Base-by-base conservation (phyloP, 64 coral and sea anemone species). In the Pocillopora damicornis region DNA sequence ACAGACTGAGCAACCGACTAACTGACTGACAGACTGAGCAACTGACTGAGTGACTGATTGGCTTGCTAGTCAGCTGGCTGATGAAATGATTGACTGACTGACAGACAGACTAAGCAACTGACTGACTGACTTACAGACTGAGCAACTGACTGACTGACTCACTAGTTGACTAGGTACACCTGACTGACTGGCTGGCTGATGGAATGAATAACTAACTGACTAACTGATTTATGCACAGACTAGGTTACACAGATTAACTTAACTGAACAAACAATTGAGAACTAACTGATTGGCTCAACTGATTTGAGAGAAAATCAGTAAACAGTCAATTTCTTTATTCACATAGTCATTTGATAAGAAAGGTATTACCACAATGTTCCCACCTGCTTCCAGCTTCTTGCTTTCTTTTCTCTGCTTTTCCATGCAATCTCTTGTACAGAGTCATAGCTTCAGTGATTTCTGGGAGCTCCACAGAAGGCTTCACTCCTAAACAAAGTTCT, bases 331-430 rank as follows among this genome's bases (percentile, higher is more conserved):
- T 51, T 51, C 7, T 7, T 51, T 2, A 51, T 51, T 51, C 42
- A 51, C 42, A 51, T 51, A 51, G 2, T 51, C 42, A 51, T 51
- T 51, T 51, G 42, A 51, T 51, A 2, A 11, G 11, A 25, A 5
- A 30, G 67, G 4, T 0, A 71, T 3, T 23, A 37, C 13, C 42
- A 25, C 20, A 8, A 15, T 5, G 22, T 73, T 20, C 88, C 9
- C n/a, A 90, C 89, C 79, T 90, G 80, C 38, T 90, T 66, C 89
- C 89, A 84, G 73, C 72, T 56, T 63, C 63, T 64, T 90, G 80
- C 17, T 82, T 90, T 75, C 37, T 64, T 36, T 90, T 59, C 16
- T 75, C 72, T 34, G 73, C 58, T 61, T 61, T 60, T n/a, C 86
- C 75, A 64, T 87, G 86, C 22, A 75, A 35, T 25, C 30, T 90